These are phyloP conservation scores for Lasioglossum malachurum DNA, from an alignment of 2,888 invertebrate species.

Conservation along the genomic window DNA sequence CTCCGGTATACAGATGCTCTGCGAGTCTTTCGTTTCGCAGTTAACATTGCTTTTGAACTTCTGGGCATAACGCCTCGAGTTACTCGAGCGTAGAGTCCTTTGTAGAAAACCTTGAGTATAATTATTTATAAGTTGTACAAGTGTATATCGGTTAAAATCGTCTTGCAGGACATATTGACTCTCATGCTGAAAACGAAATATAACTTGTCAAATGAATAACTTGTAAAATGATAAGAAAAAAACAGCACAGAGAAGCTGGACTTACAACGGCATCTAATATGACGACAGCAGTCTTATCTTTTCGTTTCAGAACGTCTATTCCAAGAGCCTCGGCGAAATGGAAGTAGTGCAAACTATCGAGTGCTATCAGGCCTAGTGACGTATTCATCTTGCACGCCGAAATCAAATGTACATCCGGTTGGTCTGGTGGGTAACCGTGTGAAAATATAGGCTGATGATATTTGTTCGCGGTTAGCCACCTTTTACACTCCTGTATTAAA, in stretches of 20 bases:
- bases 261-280: constrained; percentile 90
- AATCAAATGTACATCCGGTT: constrained; percentile 69
- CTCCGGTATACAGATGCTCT: constrained; percentile 87
- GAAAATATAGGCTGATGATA: constrained; percentile 80
- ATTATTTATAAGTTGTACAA: constrained; percentile 85
- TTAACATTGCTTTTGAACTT: constrained; percentile 63
- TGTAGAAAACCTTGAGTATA: constrained; percentile 84
- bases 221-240: background rate
- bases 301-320: constrained; percentile 87
- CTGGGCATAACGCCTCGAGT: constrained; percentile 69
- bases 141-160: constrained; percentile 80
- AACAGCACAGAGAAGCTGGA: constrained; percentile 21
- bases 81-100: constrained; percentile 83
- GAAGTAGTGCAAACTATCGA: constrained; percentile 90
- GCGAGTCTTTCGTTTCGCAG: constrained; percentile 63
- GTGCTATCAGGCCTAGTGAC: constrained; percentile 88
- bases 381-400: constrained; percentile 85
- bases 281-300: constrained; percentile 89
- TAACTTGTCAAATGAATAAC: too few species aligned
- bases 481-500: constrained; percentile 76
- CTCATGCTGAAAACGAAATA: constrained; percentile 87
- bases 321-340: constrained; percentile 92
- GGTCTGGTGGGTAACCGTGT: constrained; percentile 73
- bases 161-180: constrained; percentile 88
- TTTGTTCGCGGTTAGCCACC: constrained; percentile 79